A percentile compares a stretch with the other conserved stretches of the same genome.
Conservation (phyloP, 1,140 invertebrate species). For the Leguminivora glycinivorella region DNA sequence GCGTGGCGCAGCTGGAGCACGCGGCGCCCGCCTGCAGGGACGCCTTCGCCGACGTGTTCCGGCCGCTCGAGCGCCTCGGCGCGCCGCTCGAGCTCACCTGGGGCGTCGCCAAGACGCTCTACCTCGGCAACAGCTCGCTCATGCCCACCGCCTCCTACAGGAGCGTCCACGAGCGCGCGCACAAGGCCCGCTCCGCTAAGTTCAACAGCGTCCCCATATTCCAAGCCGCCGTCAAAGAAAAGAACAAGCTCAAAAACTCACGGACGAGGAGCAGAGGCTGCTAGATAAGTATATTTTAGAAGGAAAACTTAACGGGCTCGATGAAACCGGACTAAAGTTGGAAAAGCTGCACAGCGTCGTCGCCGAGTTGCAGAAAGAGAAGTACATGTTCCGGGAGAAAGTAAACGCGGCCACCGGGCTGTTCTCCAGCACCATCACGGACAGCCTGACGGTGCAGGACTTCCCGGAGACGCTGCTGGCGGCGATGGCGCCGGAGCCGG, state of each 20-base stretch:
- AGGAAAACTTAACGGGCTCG: constrained; percentile 88
- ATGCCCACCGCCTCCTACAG: constrained; percentile 89
- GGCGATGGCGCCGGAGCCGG: constrained; percentile 82
- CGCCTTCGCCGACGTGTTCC: constrained; percentile 87
- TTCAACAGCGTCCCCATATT: constrained; percentile 85
- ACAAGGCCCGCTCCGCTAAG: constrained; percentile 82
- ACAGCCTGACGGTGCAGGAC: constrained; percentile 83
- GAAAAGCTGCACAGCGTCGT: constrained; percentile 76
- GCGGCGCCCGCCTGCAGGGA: constrained; percentile 78
- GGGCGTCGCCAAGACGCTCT: constrained; percentile 91
- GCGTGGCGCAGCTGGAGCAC: constrained; percentile 83
- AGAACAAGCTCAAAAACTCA: constrained; percentile 80
- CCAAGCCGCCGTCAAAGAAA: constrained; percentile 83
- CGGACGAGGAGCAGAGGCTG: constrained; percentile 85
- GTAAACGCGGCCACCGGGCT: constrained; percentile 80
- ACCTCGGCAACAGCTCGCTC: constrained; percentile 87
- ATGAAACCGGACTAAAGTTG: constrained; percentile 67
- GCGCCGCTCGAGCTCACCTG: constrained; percentile 90
- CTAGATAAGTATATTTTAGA: constrained; percentile 89
- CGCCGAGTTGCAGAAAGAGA: constrained; percentile 77
- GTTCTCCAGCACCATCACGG: constrained; percentile 84
- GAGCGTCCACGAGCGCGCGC: constrained; percentile 86
- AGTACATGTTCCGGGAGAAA: constrained; percentile 82
- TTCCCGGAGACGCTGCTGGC: constrained; percentile 87
- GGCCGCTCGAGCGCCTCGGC: constrained; percentile 86